Evolutionary conservation across 92 coral and sea anemone species (phyloP), one percentile per base, ranked within the genome.

Genomic region (Ricordea florida): DNA sequence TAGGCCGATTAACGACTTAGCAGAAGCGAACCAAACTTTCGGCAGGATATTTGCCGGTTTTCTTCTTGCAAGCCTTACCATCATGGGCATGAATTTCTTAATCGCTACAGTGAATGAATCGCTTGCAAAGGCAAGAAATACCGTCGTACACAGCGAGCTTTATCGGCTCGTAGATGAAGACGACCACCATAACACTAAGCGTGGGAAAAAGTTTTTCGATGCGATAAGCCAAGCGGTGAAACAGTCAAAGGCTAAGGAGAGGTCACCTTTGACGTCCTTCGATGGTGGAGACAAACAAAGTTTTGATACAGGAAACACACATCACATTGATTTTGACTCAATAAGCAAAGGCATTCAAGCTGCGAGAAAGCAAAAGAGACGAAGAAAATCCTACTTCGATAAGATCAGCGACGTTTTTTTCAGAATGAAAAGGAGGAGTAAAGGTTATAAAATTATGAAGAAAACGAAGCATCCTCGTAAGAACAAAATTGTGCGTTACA

Each of bases 41-140:
- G 68, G 49, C 4, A 38, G 33, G 41, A 61, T 61, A 37, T 61
- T 61, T 14, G 48, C 68, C 0, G 10, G 21, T 41, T 79, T 49
- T 32, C 69, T 78, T 21, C 16, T 61, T 24, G 9, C 68, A 2
- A 73, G 62, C 87, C 62, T 80, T 18, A 72, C 76, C 20, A 27
- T 85, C 11, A 25, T 61, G 31, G 58, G 73, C 24, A 44, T 89
- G 28, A 89, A 84, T 64, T 79, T 89, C 10, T 79, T 85, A 24
- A 34, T 89, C 21, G 83, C 84, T 15, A 72, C 81, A 17, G 29
- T 89, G 2, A 66, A 89, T 40, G 72, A 68, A 20, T 42, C 93
- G 6, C 50, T 61, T 6, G 13, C 20, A 11, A 15, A 37, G 4
- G 35, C 50, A 1, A 37, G 27, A 24, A 40, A 14, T 7, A 11